A percentile compares a stretch with the other conserved stretches of the same genome.
These are phyloP conservation scores for Salminus brasiliensis DNA, from an alignment of 2,113 vertebrate genomes.

Conservation along the genomic window DNA sequence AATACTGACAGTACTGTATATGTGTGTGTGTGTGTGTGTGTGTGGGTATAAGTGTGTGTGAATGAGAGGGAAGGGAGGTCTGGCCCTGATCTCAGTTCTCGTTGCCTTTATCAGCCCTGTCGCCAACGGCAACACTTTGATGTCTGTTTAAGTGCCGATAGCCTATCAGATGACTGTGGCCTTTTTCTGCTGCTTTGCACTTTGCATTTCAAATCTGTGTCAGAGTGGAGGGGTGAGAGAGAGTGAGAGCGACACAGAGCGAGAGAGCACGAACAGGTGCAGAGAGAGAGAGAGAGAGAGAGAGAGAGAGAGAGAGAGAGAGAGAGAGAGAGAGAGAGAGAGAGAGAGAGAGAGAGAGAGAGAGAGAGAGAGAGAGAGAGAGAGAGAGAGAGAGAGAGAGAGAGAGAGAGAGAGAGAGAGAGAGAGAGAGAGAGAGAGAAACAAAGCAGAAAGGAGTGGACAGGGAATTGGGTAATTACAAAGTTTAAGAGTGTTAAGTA, in stretches of 20 bases:
- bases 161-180: conserved; percentile 68
- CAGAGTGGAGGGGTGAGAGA: conserved; percentile 36
- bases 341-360: conserved; percentile 26
- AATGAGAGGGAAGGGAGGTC: conserved; percentile 15
- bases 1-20: conserved; percentile 17
- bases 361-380: neutral
- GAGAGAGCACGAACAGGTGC: conserved; percentile 1
- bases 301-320: neutral
- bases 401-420: neutral
- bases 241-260: neutral
- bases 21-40: conserved; percentile 28
- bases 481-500: neutral
- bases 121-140: conserved; percentile 60
- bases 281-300: neutral
- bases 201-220: conserved; percentile 73
- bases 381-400: neutral
- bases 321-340: neutral
- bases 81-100: neutral
- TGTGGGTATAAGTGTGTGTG: conserved; percentile 29
- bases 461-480: conserved; percentile 31
- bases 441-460: conserved; percentile 27
- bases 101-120: conserved; percentile 25
- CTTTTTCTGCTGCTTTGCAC: conserved; percentile 63
- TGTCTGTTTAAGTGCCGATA: conserved; percentile 65
- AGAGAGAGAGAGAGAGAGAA: neutral